Evolutionary conservation across 1,140 invertebrate genomes (phyloP), one percentile per base, ranked within the genome.

Genomic region (Harpegnathos saltator): DNA sequence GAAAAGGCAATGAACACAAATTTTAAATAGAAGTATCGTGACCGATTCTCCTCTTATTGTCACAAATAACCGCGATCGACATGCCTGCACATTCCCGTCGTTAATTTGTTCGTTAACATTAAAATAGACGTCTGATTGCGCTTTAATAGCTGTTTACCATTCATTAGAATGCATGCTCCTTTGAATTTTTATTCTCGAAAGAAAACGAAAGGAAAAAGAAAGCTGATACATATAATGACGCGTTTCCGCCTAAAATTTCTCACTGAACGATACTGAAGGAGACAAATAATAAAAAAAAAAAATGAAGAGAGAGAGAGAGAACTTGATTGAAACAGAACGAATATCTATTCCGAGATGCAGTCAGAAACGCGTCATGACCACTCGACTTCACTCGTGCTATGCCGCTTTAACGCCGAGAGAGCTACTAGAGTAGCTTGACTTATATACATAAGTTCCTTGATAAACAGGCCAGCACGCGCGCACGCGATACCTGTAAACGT

Each of bases 391-490:
- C 22, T 22, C 19, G 33, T 58, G 69, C 69, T 14, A 2, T 71
- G 12, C 9, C 22, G 17, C 12, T 58, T 38, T 48, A 14, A 71
- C 26, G 38, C 33, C 29, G 12, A 48, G 44, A 48, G 44, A n/a
- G n/a, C n/a, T n/a, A n/a, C n/a, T n/a, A n/a, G n/a, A n/a, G 19
- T 74, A 62, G 9, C 56, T 50, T 33, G 73, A 4, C 61, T 58
- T 58, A 65, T 19, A 61, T 80, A 62, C 69, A 80, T 80, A 87
- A 82, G 58, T 62, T 59, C 61, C 81, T 84, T 82, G 86, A 78
- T 71, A 84, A 87, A 87, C 85, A 87, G 66, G 48, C 50, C 24
- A 54, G 54, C 82, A 29, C n/a, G n/a, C n/a, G n/a, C n/a, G n/a
- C n/a, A n/a, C n/a, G n/a, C n/a, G n/a, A 66, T 81, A 61, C 22